These are phyloP conservation scores for Trichonephila clavata DNA, from an alignment of 1,140 invertebrate species.

Conservation along the genomic window DNA sequence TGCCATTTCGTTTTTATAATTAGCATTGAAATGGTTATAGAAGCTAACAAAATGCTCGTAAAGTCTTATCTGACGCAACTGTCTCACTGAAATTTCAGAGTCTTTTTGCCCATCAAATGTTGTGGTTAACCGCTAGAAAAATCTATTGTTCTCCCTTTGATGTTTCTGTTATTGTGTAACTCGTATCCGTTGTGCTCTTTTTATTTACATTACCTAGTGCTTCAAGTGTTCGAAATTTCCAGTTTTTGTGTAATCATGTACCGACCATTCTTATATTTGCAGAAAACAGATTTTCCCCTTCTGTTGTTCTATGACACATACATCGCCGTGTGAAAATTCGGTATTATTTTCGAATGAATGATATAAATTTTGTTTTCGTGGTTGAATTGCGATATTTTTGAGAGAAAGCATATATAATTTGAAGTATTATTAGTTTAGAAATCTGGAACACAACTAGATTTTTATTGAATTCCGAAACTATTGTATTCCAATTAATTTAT, in stretches of 20 bases:
- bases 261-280: not conserved
- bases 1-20: not conserved
- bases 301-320: no score
- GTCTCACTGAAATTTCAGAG: not conserved
- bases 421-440: no score
- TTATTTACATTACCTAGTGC: not conserved
- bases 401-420: no score
- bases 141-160: conserved; percentile 20
- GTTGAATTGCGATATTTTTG: no score
- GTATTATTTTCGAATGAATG: not conserved
- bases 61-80: not conserved
- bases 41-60: not conserved
- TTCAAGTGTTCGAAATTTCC: conserved; percentile 5
- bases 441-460: no score
- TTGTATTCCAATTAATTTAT: no score
- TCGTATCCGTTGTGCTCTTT: not conserved
- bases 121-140: not conserved
- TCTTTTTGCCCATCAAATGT: not conserved
- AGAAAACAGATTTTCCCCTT: no score
- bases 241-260: not conserved
- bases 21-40: not conserved
- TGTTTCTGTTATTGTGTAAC: conserved; percentile 16
- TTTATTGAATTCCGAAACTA: no score
- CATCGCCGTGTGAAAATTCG: not conserved
- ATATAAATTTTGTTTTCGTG: no score